Percentiles rank a stretch among this genome's conserved stretches.
Evolutionary conservation across 2,113 vertebrate species (phyloP).

Genomic region (Ahaetulla prasina): DNA sequence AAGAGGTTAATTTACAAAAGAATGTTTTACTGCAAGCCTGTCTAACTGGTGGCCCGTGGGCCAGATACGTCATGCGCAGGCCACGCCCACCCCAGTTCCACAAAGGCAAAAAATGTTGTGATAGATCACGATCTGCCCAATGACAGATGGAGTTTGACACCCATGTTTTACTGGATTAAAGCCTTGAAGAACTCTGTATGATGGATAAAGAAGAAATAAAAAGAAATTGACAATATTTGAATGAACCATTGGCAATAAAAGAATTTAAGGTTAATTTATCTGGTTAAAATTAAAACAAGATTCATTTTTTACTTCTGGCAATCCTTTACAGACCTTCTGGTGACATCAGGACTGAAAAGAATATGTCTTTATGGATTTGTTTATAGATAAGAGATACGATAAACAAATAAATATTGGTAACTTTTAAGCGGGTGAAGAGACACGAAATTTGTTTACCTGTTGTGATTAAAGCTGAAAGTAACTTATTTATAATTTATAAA

Average conservation of each 20-base stretch:
- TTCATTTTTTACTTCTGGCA: background rate
- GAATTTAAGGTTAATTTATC: background rate
- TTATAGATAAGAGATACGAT: background rate
- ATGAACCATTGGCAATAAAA: background rate
- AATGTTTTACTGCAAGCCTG: background rate
- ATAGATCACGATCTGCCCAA: too few relatives aligned
- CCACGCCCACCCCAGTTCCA: accelerated
- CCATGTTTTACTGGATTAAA: background rate
- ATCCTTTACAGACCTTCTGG: background rate
- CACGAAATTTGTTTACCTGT: background rate
- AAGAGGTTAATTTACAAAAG: background rate
- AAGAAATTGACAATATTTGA: background rate
- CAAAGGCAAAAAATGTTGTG: too few relatives aligned
- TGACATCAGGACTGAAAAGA: background rate
- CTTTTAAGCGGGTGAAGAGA: background rate
- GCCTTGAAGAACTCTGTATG: background rate
- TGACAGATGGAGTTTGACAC: too few relatives aligned
- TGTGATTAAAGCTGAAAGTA: background rate
- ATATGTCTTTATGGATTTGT: background rate
- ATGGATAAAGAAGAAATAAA: background rate
- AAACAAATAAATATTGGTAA: background rate
- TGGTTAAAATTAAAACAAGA: background rate
- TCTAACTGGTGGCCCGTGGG: too few relatives aligned
- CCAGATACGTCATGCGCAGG: too few relatives aligned
- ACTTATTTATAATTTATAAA: background rate